Evolutionary conservation across 2,113 vertebrate species (phyloP).

Genomic region (Xenopus laevis): DNA sequence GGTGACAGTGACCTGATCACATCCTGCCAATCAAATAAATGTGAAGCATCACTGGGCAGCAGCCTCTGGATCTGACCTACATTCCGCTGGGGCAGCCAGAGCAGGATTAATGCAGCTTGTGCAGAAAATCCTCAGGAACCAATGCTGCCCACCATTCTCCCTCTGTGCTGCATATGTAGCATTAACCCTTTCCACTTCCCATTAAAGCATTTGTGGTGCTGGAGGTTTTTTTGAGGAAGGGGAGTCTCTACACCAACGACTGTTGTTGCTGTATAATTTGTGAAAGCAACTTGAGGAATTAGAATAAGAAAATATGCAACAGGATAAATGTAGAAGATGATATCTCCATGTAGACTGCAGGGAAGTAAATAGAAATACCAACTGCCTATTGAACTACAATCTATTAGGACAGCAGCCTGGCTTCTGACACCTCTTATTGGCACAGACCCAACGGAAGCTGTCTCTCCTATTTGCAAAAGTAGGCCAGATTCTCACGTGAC

Average conservation of each 20-base stretch:
- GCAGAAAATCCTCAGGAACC: constrained; percentile 29
- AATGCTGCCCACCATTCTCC: constrained; percentile 20
- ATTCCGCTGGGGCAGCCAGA: constrained; percentile 14
- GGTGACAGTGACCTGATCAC: constrained; percentile 18
- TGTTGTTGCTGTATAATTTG: no score
- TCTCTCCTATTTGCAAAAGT: constrained; percentile 21
- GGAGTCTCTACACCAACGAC: no score
- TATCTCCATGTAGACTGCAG: not conserved
- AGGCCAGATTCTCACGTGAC: constrained; percentile 43
- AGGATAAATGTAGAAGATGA: no score
- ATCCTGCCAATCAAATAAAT: constrained; percentile 33
- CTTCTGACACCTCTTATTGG: constrained; percentile 29
- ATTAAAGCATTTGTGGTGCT: not conserved
- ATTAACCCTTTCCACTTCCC: constrained; percentile 15
- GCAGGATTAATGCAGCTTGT: constrained; percentile 36
- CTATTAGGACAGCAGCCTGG: not conserved
- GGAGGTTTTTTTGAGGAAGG: no score
- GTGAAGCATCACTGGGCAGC: constrained; percentile 23
- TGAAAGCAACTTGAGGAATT: no score
- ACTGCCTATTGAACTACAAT: not conserved
- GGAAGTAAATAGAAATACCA: not conserved
- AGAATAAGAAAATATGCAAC: no score
- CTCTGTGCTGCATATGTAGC: not conserved
- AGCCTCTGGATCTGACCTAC: constrained; percentile 35
- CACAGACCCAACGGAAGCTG: constrained; percentile 25